phyloP scores from a whole-genome alignment of 2,797 vertebrate genomes.

The Mus caroli region DNA sequence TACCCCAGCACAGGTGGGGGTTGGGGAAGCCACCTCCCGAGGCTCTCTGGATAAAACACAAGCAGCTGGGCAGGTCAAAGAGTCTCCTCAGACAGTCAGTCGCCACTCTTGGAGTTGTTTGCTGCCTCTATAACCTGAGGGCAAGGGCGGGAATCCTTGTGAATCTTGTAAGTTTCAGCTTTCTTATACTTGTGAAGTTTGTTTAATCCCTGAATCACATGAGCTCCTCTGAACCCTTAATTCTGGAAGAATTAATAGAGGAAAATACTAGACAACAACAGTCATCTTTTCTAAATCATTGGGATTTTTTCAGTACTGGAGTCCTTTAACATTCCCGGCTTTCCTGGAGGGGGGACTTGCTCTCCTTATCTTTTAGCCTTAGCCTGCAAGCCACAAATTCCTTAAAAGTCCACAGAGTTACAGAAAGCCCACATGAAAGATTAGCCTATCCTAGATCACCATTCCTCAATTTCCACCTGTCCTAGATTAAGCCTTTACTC shows the following conservation, averaged over 20 bases:
- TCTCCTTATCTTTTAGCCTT: background rate
- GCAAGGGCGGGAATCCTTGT: background rate
- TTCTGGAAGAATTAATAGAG: conserved; percentile 17
- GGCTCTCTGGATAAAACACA: background rate
- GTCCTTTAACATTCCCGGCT: background rate
- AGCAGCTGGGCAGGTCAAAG: background rate
- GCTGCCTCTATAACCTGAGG: background rate
- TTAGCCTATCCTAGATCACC: background rate
- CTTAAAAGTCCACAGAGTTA: background rate
- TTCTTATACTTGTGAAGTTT: background rate
- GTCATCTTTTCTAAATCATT: background rate
- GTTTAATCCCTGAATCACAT: background rate
- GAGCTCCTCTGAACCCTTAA: background rate
- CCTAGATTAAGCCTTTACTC: background rate
- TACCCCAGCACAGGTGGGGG: too few species aligned
- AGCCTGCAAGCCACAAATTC: background rate
- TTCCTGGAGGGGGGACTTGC: background rate
- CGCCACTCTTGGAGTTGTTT: background rate
- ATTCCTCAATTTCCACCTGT: background rate
- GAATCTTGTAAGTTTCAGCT: background rate
- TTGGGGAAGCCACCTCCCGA: background rate
- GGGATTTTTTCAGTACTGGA: background rate
- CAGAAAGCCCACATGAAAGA: background rate
- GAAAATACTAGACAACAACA: background rate
- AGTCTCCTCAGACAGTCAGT: background rate